phyloP scores from a whole-genome alignment of 2,888 invertebrate genomes.

The Keiferia lycopersicella region DNA sequence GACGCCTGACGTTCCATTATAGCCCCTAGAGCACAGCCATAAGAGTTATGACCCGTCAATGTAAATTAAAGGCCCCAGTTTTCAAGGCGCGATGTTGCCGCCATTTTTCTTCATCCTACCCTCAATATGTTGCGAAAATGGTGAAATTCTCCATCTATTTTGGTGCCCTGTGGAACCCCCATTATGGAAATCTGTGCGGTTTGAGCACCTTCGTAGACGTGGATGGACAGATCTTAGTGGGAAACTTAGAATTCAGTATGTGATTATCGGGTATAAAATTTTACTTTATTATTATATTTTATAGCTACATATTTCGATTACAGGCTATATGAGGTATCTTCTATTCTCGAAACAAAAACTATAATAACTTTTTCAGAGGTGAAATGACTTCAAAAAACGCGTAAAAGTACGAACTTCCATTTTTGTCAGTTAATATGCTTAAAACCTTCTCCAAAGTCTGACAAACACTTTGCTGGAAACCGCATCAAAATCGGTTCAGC shows the following conservation, averaged over 20 bases:
- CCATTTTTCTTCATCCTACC: slow-evolving; percentile 69
- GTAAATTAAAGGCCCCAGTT: slow-evolving; percentile 62
- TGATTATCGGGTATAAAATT: slow-evolving; percentile 16
- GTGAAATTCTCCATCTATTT: slow-evolving; percentile 65
- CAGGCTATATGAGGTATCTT: no score
- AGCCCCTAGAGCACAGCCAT: slow-evolving; percentile 33
- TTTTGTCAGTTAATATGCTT: no score
- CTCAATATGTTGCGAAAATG: slow-evolving; percentile 69
- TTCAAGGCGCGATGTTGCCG: slow-evolving; percentile 56
- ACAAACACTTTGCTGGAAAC: no score
- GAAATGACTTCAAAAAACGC: no score
- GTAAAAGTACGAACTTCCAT: no score
- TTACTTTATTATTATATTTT: slow-evolving; percentile 16
- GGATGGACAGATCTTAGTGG: slow-evolving; percentile 42
- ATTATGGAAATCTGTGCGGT: slow-evolving; percentile 65
- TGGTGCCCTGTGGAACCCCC: slow-evolving; percentile 58
- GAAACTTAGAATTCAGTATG: slow-evolving; percentile 10
- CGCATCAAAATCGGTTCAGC: no score
- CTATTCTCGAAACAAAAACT: no score
- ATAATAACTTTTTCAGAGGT: no score
- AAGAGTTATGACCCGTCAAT: slow-evolving; percentile 43
- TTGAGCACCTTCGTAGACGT: slow-evolving; percentile 41
- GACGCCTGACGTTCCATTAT: slow-evolving; percentile 33
- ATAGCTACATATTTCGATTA: no score
- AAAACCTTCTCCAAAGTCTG: no score